Percentiles rank a stretch among this genome's conserved stretches.
phyloP scores from a whole-genome alignment of 2,113 vertebrate genomes.

The Galbula dea region DNA sequence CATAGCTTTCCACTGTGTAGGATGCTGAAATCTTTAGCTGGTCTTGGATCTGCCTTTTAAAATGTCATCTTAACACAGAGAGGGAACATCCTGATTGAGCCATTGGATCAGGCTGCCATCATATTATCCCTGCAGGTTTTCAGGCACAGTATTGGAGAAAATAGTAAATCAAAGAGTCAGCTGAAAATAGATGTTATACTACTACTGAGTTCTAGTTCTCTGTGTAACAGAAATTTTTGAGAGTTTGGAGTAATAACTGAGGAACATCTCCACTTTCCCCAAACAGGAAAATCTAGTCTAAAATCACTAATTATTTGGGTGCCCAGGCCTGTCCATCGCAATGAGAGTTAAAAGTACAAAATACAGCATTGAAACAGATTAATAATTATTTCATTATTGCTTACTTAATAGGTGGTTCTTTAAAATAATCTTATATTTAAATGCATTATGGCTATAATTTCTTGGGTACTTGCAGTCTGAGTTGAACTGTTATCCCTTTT shows the following conservation, averaged over 20 bases:
- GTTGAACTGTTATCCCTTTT: not conserved
- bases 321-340: not conserved
- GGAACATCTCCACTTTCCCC: not conserved
- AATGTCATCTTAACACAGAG: not conserved
- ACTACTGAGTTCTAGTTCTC: not conserved
- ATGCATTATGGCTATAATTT: not conserved
- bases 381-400: not conserved
- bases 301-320: not conserved
- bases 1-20: not conserved
- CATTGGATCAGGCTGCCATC: not conserved
- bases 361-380: not conserved
- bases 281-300: not conserved
- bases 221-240: not conserved
- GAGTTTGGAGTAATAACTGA: not conserved
- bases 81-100: not conserved
- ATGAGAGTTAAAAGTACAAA: not conserved
- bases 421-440: not conserved
- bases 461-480: not conserved
- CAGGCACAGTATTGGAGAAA: not conserved
- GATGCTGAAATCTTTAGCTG: not conserved
- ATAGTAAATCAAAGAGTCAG: not conserved
- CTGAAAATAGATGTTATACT: not conserved
- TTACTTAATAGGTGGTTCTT: not conserved
- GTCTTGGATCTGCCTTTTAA: not conserved
- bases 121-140: not conserved